Evolutionary conservation across 1,140 invertebrate species (phyloP), one percentile per base, ranked within the genome.

Genomic region (Heliothis subflexa): DNA sequence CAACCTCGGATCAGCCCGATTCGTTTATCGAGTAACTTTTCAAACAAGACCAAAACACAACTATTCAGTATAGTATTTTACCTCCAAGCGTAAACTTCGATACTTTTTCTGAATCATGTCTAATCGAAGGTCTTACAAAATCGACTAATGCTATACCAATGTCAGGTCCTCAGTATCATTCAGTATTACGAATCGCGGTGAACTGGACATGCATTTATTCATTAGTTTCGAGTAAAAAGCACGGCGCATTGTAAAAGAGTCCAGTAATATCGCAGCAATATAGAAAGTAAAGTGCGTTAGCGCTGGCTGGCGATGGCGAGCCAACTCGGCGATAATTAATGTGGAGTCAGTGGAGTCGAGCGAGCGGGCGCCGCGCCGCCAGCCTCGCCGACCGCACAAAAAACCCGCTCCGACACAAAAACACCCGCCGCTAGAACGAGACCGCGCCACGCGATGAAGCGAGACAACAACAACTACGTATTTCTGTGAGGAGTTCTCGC

Each of bases 391-490:
- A 84, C 84, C 85, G 85, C 85, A 93, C 91, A 94, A 94, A 94
- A 94, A 94, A 94, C 93, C 92, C 92, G 93, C 91, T 90, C 84
- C 89, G 91, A 85, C 89, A 93, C 90, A 94, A 93, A 93, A 94
- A 94, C 91, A 93, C 90, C 86, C 84, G 89, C 83, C 88, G 90
- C 64, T 66, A 79, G 91, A 94, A 84, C 82, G 91, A 80, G 92
- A 93, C 86, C 14, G 64, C 59, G 55, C 80, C 64, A 85, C 82
- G 81, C 16, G 92, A 12, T 50, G 85, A 88, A 93, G 80, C 70
- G 89, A 70, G 88, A 93, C 86, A 25, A 68, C 61, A n/a, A 73
- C 66, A 84, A 79, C 80, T 88, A 90, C 89, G 89, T 92, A 94
- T 94, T 93, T 93, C 89, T 93, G 87, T 93, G 89, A 89, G 85